Evolutionary conservation across 2,888 invertebrate species (phyloP).

Genomic region (Eristalis arbustorum): DNA sequence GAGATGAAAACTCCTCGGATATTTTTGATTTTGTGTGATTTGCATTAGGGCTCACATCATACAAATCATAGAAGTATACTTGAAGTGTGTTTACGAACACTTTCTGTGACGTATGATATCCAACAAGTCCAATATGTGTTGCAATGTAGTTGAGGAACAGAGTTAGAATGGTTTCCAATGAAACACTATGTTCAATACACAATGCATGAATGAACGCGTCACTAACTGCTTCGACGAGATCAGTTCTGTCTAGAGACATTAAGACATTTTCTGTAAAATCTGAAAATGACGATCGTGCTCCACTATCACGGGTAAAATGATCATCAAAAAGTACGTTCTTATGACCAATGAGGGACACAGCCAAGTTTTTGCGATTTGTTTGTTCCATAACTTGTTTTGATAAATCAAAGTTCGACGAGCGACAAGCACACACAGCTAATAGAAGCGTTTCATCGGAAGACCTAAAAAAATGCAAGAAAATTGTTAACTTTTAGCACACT

Average conservation of each 20-base stretch:
- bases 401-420: slow-evolving; percentile 78
- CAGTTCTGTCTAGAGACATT: slow-evolving; percentile 75
- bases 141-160: slow-evolving; percentile 85
- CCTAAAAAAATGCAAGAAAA: slow-evolving; percentile 38
- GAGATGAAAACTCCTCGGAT: slow-evolving; percentile 59
- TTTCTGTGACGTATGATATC: slow-evolving; percentile 79
- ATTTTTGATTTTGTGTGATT: slow-evolving; percentile 63
- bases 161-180: slow-evolving; percentile 80
- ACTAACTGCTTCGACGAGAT: slow-evolving; percentile 77
- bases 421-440: slow-evolving; percentile 77
- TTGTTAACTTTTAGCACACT: too few species aligned
- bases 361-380: slow-evolving; percentile 75
- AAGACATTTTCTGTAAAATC: slow-evolving; percentile 78
- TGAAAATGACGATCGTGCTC: slow-evolving; percentile 75
- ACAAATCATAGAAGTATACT: slow-evolving; percentile 80
- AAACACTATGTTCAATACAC: slow-evolving; percentile 77
- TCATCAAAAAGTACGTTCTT: slow-evolving; percentile 79
- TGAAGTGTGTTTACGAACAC: slow-evolving; percentile 82
- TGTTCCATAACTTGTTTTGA: slow-evolving; percentile 75
- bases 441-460: slow-evolving; percentile 76
- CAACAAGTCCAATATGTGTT: slow-evolving; percentile 83
- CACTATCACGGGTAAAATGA: slow-evolving; percentile 61
- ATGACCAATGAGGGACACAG: slow-evolving; percentile 76
- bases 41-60: slow-evolving; percentile 76
- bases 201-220: slow-evolving; percentile 78